Percentiles rank a stretch among this genome's conserved stretches.
Conservation (phyloP, 2,888 invertebrate genomes). For the Sphecodes monilicornis region DNA sequence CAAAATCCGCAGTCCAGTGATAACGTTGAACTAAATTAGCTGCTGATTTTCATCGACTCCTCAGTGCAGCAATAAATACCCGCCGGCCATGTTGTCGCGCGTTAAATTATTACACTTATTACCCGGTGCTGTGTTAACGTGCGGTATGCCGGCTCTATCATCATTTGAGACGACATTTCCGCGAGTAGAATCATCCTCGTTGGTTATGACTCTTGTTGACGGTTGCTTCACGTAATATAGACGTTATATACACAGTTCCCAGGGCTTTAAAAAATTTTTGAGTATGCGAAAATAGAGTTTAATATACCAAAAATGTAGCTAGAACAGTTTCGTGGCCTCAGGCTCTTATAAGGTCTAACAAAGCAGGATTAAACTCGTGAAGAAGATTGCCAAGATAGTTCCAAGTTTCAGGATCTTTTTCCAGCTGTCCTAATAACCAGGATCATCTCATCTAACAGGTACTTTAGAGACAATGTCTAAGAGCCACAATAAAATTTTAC, state of each 20-base stretch:
- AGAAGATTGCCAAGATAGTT: background rate
- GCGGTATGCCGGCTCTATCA: slow-evolving; percentile 30
- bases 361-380: background rate
- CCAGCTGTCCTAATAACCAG: background rate
- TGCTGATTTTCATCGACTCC: slow-evolving; percentile 24
- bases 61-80: background rate
- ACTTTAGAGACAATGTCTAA: background rate
- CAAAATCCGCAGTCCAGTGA: too few species aligned
- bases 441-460: background rate
- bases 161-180: slow-evolving; percentile 12
- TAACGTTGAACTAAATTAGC: background rate
- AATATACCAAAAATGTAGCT: background rate
- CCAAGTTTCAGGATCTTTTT: background rate
- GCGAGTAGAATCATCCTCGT: slow-evolving; percentile 15
- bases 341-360: background rate
- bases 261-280: too few species aligned
- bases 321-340: background rate
- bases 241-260: accelerated
- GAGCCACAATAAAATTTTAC: background rate
- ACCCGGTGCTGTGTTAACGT: slow-evolving; percentile 22
- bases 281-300: background rate
- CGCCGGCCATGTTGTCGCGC: background rate
- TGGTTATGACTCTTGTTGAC: slow-evolving; percentile 8
- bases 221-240: background rate
- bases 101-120: slow-evolving; percentile 55